Base-by-base conservation (phyloP, 2,797 vertebrate genomes). In the Phataginus tetradactyla region DNA sequence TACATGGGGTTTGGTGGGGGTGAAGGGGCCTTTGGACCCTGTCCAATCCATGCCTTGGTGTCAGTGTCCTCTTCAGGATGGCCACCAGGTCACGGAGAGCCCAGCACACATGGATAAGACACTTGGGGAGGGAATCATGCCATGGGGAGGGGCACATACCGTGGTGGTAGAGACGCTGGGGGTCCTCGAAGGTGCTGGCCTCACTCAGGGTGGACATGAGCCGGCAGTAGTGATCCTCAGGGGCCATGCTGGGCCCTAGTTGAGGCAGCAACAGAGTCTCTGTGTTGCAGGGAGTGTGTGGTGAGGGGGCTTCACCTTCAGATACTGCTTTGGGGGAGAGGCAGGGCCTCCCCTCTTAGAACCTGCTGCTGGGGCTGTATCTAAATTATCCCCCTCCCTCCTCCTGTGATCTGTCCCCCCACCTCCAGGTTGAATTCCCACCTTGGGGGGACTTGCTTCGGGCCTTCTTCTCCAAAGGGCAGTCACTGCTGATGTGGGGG, bases 381-480 rank as follows among this genome's bases (percentile, higher is more conserved):
- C 25, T 37, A 13, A 2, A 34, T 23, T n/a, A 21, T 6, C 6
- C 77, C 91, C 90, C 59, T 78, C 92, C 95, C 92, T 25, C 68
- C 49, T 95, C 96, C 95, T 57, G n/a, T 69, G 72, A 49, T 71
- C 74, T 71, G 88, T 12, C n/a, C 51, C 57, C 51, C 29, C 6
- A 3, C 34, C 74, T 61, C 59, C 3, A 7, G 71, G 57, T 10
- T n/a, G 39, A 53, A 94, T 97, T 98, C 99, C 98, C 99, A 99
- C 99, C 99, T 99, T 99, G 99, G 66, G 99, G 99, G 96, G 99
- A 99, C 95, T 99, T 98, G 96, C 99, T 99, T 96, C 99, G 99
- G 94, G 99, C 98, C 99, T 99, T 99, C 99, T 99, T 99, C 97
- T 99, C 99, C 45, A 99, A 98, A 92, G 99, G 99, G 98, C 99